Evolutionary conservation across 2,888 invertebrate genomes (phyloP), one percentile per base, ranked within the genome.

Genomic region (Nasonia oneida): DNA sequence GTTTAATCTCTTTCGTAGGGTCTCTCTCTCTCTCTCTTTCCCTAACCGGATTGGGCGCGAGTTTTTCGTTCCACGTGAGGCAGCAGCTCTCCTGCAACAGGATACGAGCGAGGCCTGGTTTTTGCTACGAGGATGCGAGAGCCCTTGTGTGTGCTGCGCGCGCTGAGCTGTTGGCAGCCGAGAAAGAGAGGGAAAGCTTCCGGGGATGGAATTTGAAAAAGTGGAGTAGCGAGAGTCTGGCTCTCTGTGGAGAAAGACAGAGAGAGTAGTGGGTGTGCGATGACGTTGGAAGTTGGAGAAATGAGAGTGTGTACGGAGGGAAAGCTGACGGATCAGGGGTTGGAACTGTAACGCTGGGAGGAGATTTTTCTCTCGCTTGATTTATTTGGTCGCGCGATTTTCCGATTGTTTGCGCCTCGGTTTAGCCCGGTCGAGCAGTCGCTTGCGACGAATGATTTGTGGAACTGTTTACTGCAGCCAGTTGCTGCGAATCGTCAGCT

Each of bases 31-130:
- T 42, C 61, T 8, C 39, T 67, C 37, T 61, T 14, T 67, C 14
- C 39, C 70, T 80, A 85, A 87, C 87, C 87, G 87, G 87, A 87
- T 87, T 85, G 87, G 84, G 84, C 83, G 85, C 37, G 79, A 6
- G 89, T 88, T 87, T 67, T 33, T 29, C 67, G 73, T 61, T 61
- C 57, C 89, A 90, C 75, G 92, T 91, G 92, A 91, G 92, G 15
- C 67, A 23, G 18, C 15, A 37, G 33, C 23, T 42, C 73, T 23
- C 50, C 47, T 82, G 80, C 84, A 82, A 87, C 84, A 87, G 87
- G 87, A 87, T 87, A 79, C 85, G 76, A 74, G 82, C n/a, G 79
- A 70, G 79, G 78, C 78, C 84, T 77, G 77, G 81, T 85, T 87
- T 85, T 84, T 80, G 53, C 81, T 75, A 47, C 53, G 57, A 74